phyloP scores from a whole-genome alignment of 2,888 invertebrate genomes.

The Dryobota labecula region DNA sequence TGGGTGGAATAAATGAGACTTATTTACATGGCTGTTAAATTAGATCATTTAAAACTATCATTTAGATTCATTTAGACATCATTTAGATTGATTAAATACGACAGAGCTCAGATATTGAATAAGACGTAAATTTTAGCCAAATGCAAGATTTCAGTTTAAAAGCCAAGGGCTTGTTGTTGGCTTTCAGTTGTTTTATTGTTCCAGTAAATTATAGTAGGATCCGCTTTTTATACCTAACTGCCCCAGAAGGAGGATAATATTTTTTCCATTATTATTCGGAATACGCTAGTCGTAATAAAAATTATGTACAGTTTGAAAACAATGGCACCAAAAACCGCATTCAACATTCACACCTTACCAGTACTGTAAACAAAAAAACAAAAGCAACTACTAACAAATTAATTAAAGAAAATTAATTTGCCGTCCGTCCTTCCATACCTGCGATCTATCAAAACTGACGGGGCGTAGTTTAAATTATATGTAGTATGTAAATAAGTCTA shows the following conservation, averaged over 20 bases:
- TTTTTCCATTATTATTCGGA: background rate
- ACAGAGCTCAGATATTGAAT: background rate
- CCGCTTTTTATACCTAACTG: no score
- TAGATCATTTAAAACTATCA: no score
- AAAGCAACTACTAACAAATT: constrained; percentile 36
- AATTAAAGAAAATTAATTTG: constrained; percentile 53
- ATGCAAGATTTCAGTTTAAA: background rate
- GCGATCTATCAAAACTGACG: constrained; percentile 61
- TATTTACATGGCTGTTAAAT: constrained; percentile 49
- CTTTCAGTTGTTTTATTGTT: background rate
- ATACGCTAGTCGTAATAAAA: background rate
- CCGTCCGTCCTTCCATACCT: constrained; percentile 48
- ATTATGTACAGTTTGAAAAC: background rate
- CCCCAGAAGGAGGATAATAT: no score
- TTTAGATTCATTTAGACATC: no score
- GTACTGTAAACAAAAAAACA: constrained; percentile 46
- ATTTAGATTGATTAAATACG: background rate
- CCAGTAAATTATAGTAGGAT: background rate
- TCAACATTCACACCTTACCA: constrained; percentile 27
- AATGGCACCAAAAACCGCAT: background rate
- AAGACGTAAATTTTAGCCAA: background rate
- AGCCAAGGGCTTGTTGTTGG: background rate
- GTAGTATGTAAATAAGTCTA: constrained; percentile 61
- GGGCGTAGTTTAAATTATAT: constrained; percentile 56
- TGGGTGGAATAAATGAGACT: constrained; percentile 35